phyloP scores from a whole-genome alignment of 1,140 invertebrate species.

The Solenopsis fugax region DNA sequence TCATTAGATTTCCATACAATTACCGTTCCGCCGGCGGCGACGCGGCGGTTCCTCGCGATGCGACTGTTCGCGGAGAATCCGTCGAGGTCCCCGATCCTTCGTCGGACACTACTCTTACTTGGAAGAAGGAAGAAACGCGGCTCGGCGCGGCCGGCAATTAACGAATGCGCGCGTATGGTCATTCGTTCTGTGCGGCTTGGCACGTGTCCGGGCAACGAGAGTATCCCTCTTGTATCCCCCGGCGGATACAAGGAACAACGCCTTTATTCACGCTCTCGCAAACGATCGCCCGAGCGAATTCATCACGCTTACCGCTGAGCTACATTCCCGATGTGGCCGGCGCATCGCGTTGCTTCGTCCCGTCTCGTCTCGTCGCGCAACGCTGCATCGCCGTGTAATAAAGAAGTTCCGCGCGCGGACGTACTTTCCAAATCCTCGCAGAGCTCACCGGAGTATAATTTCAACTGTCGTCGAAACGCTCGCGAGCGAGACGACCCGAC shows the following conservation, averaged over 20 bases:
- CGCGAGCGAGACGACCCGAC: not conserved
- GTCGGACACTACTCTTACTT: too few species aligned
- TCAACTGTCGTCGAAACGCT: not conserved
- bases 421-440: not conserved
- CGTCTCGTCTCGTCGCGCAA: constrained; percentile 36
- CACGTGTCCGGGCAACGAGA: constrained; percentile 66
- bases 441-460: not conserved
- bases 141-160: constrained; percentile 55
- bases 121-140: too few species aligned
- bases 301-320: constrained; percentile 66
- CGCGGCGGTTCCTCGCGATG: not conserved
- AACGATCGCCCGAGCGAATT: constrained; percentile 60
- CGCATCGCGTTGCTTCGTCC: not conserved
- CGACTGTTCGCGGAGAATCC: not conserved
- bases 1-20: not conserved
- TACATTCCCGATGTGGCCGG: constrained; percentile 75
- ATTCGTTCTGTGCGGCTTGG: constrained; percentile 56
- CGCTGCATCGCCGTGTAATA: not conserved
- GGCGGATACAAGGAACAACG: constrained; percentile 66
- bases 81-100: too few species aligned
- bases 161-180: constrained; percentile 53
- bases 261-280: constrained; percentile 83
- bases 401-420: constrained; percentile 12
- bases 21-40: not conserved
- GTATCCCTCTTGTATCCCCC: constrained; percentile 60